A percentile compares a stretch with the other conserved stretches of the same genome.
phyloP scores from a whole-genome alignment of 2,797 vertebrate genomes.

The Apogon hyalosoma region DNA sequence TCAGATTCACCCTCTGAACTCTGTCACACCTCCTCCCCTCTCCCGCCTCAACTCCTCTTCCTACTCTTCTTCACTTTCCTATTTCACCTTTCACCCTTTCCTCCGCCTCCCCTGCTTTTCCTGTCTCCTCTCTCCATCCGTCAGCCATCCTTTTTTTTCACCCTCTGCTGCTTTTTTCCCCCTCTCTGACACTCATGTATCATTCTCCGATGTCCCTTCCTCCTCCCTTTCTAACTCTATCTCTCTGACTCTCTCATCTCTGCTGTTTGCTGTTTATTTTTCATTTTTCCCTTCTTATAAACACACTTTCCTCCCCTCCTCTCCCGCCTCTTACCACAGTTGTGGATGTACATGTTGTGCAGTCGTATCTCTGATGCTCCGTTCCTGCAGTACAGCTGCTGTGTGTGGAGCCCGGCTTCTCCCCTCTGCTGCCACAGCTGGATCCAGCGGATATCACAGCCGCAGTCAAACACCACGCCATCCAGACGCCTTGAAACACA shows the following conservation, averaged over 20 bases:
- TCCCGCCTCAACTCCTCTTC: conserved; percentile 20
- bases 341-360: conserved; percentile 93
- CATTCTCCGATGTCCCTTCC: no score
- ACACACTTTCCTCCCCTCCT: conserved; percentile 1
- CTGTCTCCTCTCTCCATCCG: conserved; percentile 1
- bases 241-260: not conserved
- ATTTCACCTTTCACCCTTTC: conserved; percentile 56
- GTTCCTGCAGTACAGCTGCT: conserved; percentile 91
- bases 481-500: conserved; percentile 88
- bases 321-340: conserved; percentile 88
- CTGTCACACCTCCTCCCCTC: conserved; percentile 58
- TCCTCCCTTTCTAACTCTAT: not conserved
- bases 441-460: conserved; percentile 98
- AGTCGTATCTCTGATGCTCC: conserved; percentile 88
- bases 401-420: conserved; percentile 89
- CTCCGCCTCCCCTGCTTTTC: conserved; percentile 11
- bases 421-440: conserved; percentile 97
- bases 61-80: conserved; percentile 21
- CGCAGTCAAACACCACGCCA: conserved; percentile 93
- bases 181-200: not conserved
- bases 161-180: not conserved
- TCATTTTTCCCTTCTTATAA: not conserved
- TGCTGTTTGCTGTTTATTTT: not conserved
- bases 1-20: conserved; percentile 72
- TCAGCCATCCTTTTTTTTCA: conserved; percentile 21